These are phyloP conservation scores for Lithobius niger DNA, from an alignment of 1,140 invertebrate genomes.

Conservation along the genomic window DNA sequence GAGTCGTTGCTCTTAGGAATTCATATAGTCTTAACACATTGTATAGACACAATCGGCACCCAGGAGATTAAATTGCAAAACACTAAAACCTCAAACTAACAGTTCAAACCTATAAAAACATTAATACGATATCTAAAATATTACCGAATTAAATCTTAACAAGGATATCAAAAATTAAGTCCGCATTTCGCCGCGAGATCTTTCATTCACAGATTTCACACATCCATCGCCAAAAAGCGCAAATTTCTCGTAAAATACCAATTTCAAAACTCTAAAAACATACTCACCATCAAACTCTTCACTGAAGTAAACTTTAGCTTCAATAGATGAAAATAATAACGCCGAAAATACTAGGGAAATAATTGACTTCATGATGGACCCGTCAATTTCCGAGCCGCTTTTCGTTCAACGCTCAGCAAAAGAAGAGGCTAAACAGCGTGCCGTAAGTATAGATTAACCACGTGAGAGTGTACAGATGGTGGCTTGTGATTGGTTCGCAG, in stretches of 20 bases:
- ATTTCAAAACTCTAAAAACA: background rate
- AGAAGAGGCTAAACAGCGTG: background rate
- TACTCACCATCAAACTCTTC: slow-evolving; percentile 2
- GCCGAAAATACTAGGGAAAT: background rate
- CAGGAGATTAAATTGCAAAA: no score
- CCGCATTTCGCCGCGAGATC: background rate
- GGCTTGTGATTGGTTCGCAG: slow-evolving; percentile 1
- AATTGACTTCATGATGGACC: background rate
- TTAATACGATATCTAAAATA: background rate
- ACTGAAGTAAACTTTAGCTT: background rate
- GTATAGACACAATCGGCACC: background rate
- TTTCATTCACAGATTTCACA: no score
- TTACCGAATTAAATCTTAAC: background rate
- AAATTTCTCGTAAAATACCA: background rate
- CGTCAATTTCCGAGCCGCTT: background rate
- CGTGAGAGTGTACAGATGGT: slow-evolving; percentile 10
- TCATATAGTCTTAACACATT: background rate
- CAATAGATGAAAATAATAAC: background rate
- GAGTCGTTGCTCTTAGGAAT: background rate
- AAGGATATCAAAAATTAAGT: background rate
- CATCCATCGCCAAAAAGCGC: no score
- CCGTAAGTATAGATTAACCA: background rate
- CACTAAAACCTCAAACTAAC: no score
- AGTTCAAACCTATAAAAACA: background rate
- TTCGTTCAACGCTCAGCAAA: background rate